Evolutionary conservation across 2,888 invertebrate genomes (phyloP).

Genomic region (Xylota sylvarum): DNA sequence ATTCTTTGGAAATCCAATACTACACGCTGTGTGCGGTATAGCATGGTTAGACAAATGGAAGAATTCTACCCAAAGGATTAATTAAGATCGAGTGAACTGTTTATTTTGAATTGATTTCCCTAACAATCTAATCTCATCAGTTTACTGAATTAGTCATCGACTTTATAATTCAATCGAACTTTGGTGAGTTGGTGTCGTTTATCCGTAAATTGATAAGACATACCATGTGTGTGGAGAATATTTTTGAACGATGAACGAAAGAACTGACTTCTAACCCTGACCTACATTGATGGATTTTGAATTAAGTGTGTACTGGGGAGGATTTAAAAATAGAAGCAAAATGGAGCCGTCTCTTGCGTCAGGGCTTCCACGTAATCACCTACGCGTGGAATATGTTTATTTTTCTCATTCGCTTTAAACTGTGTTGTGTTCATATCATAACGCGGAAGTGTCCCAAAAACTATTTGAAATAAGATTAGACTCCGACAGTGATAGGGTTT

Average conservation of each 20-base stretch:
- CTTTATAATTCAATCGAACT: neutral
- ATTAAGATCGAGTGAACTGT: constrained; percentile 1
- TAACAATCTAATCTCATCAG: constrained; percentile 2
- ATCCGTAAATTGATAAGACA: constrained; percentile 15
- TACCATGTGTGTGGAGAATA: neutral
- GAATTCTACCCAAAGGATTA: neutral
- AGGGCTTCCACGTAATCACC: neutral
- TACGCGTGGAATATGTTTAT: neutral
- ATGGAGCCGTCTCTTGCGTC: constrained; percentile 1
- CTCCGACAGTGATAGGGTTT: neutral
- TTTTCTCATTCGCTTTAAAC: neutral
- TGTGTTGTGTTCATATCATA: neutral
- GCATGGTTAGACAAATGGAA: neutral
- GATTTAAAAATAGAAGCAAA: constrained; percentile 3
- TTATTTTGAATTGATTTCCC: constrained; percentile 16
- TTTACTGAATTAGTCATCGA: constrained; percentile 23
- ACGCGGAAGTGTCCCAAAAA: constrained; percentile 19
- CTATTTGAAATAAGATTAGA: neutral
- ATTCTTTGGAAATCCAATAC: neutral
- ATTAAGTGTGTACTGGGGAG: neutral
- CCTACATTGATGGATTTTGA: constrained; percentile 34
- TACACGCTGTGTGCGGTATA: neutral
- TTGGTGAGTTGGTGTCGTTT: neutral
- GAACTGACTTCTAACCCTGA: constrained; percentile 26
- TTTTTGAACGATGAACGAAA: neutral